A percentile compares a stretch with the other conserved stretches of the same genome.
These are phyloP conservation scores for Drosophila pandora DNA, from an alignment of 1,140 invertebrate genomes.

Conservation along the genomic window DNA sequence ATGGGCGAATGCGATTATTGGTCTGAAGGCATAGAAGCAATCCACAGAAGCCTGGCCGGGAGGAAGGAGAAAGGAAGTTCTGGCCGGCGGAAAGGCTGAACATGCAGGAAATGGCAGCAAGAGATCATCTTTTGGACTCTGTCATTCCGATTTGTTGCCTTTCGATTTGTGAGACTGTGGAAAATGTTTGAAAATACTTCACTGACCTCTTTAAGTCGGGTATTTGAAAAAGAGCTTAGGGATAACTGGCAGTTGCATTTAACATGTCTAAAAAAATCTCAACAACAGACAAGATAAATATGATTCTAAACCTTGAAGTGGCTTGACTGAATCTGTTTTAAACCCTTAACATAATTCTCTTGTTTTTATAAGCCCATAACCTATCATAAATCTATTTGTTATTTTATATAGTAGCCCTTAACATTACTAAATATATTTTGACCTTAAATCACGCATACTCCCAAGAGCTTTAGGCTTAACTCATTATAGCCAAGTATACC, in stretches of 20 bases:
- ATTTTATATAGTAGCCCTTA: not conserved
- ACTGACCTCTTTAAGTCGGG: conserved; percentile 22
- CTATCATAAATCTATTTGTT: not conserved
- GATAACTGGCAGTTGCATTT: conserved; percentile 3
- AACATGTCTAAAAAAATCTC: too few species aligned
- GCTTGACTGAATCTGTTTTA: too few species aligned
- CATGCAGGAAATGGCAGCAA: conserved; percentile 34
- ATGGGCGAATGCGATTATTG: conserved; percentile 38
- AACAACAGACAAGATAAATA: not conserved
- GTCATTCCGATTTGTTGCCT: conserved; percentile 15
- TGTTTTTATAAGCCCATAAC: not conserved
- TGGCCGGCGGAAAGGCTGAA: conserved; percentile 33
- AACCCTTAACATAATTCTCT: not conserved
- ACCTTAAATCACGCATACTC: not conserved
- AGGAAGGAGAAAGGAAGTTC: conserved; percentile 23
- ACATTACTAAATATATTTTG: not conserved
- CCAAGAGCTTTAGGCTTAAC: not conserved
- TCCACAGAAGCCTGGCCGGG: conserved; percentile 8
- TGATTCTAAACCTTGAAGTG: too few species aligned
- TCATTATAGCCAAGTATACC: not conserved
- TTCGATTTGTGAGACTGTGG: conserved; percentile 14
- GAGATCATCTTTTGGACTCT: conserved; percentile 26
- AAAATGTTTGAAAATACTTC: conserved; percentile 8
- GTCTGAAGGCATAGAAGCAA: conserved; percentile 17
- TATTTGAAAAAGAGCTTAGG: not conserved